A percentile compares a stretch with the other conserved stretches of the same genome.
phyloP scores from a whole-genome alignment of 2,888 invertebrate species.

The Pantelozetes paolii region DNA sequence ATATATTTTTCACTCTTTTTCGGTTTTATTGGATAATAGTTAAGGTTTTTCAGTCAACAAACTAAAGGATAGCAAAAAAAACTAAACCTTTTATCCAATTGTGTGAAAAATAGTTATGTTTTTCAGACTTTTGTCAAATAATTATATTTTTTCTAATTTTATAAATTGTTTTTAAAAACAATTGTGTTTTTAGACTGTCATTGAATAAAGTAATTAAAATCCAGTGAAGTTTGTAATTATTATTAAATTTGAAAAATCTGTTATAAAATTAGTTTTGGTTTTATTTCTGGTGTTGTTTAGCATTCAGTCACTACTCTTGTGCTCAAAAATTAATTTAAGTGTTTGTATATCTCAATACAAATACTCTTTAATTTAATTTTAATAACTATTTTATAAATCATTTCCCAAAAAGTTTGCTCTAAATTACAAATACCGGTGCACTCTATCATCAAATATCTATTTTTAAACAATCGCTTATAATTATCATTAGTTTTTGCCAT shows the following conservation, averaged over 20 bases:
- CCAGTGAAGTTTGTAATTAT: neutral
- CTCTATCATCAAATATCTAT: conserved; percentile 4
- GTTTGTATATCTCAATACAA: too few relatives aligned
- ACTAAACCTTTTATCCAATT: too few relatives aligned
- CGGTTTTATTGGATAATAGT: too few relatives aligned
- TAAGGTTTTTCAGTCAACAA: too few relatives aligned
- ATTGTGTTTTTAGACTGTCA: neutral
- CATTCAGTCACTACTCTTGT: too few relatives aligned
- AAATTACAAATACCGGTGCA: neutral
- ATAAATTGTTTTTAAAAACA: neutral
- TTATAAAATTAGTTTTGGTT: neutral
- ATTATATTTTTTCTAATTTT: neutral
- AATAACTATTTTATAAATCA: too few relatives aligned
- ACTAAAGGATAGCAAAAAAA: too few relatives aligned
- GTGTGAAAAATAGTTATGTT: too few relatives aligned
- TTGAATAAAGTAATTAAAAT: conserved; percentile 19
- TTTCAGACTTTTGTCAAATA: neutral
- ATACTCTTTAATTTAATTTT: too few relatives aligned
- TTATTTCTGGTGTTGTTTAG: neutral
- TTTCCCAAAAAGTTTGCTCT: too few relatives aligned
- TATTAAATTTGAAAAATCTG: neutral
- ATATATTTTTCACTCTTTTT: neutral
- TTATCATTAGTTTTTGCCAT: neutral
- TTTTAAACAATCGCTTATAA: neutral
- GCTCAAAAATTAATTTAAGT: too few relatives aligned